A percentile compares a stretch with the other conserved stretches of the same genome.
These are phyloP conservation scores for Rachycentron canadum DNA, from an alignment of 2,797 vertebrate species.

Conservation along the genomic window DNA sequence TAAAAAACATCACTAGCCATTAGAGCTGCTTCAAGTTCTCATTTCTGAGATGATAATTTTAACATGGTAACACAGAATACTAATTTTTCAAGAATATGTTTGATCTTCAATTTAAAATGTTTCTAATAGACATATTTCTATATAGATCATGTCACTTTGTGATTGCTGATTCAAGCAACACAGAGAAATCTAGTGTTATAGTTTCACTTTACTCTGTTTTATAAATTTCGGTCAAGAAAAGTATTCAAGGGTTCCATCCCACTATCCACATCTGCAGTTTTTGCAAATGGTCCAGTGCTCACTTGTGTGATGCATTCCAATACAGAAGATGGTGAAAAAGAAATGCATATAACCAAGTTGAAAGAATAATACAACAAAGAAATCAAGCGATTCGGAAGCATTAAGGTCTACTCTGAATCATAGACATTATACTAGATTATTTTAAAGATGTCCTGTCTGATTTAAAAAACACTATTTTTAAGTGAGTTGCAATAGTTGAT, in stretches of 20 bases:
- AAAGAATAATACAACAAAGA: background rate
- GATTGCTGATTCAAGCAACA: background rate
- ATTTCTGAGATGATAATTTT: no score
- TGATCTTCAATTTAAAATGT: background rate
- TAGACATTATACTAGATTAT: background rate
- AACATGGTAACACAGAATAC: background rate
- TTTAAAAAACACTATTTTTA: no score
- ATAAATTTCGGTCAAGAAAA: background rate
- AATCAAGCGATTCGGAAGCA: background rate
- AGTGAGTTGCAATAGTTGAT: no score
- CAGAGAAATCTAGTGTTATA: background rate
- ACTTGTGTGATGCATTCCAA: background rate
- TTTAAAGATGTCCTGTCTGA: background rate
- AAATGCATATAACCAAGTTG: background rate
- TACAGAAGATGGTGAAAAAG: background rate
- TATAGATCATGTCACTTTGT: background rate
- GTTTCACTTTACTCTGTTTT: background rate
- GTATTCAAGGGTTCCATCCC: background rate
- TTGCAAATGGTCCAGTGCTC: background rate
- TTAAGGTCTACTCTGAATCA: background rate
- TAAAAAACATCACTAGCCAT: no score
- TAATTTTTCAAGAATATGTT: background rate
- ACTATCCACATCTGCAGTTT: background rate
- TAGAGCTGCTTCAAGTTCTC: no score
- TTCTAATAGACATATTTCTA: background rate